phyloP scores from a whole-genome alignment of 2,888 invertebrate genomes.

The Drosophila mulleri region DNA sequence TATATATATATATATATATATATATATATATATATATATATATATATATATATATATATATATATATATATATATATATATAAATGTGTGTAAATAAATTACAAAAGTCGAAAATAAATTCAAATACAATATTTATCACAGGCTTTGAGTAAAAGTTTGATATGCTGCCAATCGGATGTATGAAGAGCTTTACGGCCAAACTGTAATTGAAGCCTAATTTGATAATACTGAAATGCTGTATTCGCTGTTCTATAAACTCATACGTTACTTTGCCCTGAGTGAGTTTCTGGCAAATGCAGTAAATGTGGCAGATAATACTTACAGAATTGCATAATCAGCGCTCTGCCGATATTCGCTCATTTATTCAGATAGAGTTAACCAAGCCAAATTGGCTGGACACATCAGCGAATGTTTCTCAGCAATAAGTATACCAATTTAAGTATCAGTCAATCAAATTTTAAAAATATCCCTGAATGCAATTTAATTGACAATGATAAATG shows the following conservation, averaged over 20 bases:
- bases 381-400: background rate
- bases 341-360: background rate
- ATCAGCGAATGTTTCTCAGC: background rate
- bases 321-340: background rate
- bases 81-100: constrained; percentile 1
- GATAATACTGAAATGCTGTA: background rate
- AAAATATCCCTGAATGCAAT: too few relatives aligned
- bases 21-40: too few relatives aligned
- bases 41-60: too few relatives aligned
- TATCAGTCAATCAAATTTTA: too few relatives aligned
- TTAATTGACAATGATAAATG: too few relatives aligned
- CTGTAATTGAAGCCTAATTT: constrained; percentile 5
- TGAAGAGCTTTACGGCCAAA: background rate
- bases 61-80: background rate
- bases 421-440: background rate
- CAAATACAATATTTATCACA: background rate
- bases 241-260: background rate
- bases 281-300: background rate
- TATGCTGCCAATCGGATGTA: background rate
- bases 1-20: too few relatives aligned
- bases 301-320: background rate
- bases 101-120: background rate
- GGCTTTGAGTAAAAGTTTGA: background rate
- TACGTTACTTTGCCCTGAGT: background rate
- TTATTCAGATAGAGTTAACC: background rate